Conservation (phyloP, 2,888 invertebrate genomes). For the Pseudanteris insignis region DNA sequence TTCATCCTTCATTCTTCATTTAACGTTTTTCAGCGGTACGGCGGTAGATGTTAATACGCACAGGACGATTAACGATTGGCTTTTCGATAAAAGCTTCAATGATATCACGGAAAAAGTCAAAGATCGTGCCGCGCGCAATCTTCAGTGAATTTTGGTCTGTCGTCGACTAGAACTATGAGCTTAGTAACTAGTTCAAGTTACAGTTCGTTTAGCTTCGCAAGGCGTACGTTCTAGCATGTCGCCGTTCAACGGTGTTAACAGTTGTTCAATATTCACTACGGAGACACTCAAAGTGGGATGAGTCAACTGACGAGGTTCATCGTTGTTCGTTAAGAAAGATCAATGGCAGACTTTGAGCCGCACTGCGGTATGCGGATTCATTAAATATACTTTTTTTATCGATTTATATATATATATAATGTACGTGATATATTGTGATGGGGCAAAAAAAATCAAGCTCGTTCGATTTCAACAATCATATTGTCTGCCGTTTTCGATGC, state of each 20-base stretch:
- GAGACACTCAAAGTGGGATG: constrained; percentile 30
- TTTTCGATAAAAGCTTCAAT: no score
- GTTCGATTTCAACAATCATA: no score
- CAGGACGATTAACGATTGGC: no score
- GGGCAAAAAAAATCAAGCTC: no score
- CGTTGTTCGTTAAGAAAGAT: constrained; percentile 31
- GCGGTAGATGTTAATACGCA: no score
- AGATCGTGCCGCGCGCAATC: no score
- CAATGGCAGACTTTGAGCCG: constrained; percentile 25
- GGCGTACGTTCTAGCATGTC: constrained; percentile 28
- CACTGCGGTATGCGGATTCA: constrained; percentile 29
- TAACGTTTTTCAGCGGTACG: no score
- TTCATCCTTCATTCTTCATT: no score
- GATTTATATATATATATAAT: constrained; percentile 3
- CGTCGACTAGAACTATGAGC: constrained; percentile 20
- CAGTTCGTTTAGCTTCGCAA: constrained; percentile 34
- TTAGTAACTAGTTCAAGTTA: constrained; percentile 19
- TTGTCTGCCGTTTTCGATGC: no score
- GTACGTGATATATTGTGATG: no score
- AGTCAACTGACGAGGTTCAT: constrained; percentile 35
- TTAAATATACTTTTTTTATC: constrained; percentile 20
- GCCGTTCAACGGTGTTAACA: constrained; percentile 29
- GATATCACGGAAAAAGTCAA: no score
- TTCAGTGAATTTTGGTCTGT: constrained; percentile 20
- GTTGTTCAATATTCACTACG: constrained; percentile 39